Base-by-base conservation (phyloP, 2,888 invertebrate species). In the Acronicta aceris region DNA sequence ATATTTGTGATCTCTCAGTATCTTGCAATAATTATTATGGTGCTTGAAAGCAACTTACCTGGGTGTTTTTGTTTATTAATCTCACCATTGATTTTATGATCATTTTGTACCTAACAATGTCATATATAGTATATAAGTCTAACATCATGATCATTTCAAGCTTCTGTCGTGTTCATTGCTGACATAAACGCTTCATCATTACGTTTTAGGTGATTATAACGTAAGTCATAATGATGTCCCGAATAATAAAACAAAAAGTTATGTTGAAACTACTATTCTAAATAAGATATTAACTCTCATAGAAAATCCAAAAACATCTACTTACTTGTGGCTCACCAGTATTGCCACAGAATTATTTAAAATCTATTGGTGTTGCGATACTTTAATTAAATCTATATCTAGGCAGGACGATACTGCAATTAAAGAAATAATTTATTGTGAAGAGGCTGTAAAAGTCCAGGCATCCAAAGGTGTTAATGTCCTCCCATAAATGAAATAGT, bases 111-210 rank as follows among this genome's bases (percentile, higher is more conserved):
- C 41, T 57, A 60, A 65, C 41, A 48, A 30, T 51, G 15, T 59
- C 58, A 67, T 62, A n/a, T n/a, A 52, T 67, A 76, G 76, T 67
- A 61, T 59, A 40, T 71, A 69, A 77, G 73, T 38, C 38, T 38
- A n/a, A 38, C n/a, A 1, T 38, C n/a, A 13, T 71, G 55, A 65
- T 81, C 80, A 83, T 83, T 71, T 81, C 69, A 71, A 82, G 90
- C 90, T 89, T 89, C 76, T 88, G 86, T 90, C 86, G 85, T 89
- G 87, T 87, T 84, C 74, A 81, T 79, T 77, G 90, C 91, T 90
- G 89, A 89, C 87, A 91, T 87, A 87, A 81, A 81, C 71, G 89
- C 90, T 89, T 84, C 79, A 81, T 87, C 84, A 90, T 88, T 78
- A 81, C 82, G 86, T 86, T 78, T 71, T 72, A 52, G 76, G 63